Conservation (phyloP, 2,113 vertebrate genomes). For the Xenopus laevis region DNA sequence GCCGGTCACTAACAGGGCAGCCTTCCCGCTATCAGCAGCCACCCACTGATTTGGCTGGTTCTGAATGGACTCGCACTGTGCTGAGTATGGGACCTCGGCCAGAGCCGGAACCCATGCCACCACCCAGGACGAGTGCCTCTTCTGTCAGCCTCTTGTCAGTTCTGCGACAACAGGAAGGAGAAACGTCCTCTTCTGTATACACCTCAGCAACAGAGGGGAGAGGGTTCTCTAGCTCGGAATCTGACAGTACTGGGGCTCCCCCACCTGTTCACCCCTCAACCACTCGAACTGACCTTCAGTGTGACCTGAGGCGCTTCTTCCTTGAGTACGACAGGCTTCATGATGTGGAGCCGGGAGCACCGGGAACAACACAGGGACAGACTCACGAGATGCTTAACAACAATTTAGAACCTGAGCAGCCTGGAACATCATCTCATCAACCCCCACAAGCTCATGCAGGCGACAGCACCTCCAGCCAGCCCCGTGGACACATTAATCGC, state of each 20-base stretch:
- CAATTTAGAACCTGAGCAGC: constrained; percentile 86
- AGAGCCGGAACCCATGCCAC: constrained; percentile 76
- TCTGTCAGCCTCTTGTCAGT: constrained; percentile 88
- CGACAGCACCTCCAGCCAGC: constrained; percentile 76
- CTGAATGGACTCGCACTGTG: constrained; percentile 87
- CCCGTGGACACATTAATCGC: constrained; percentile 88
- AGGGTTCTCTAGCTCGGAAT: constrained; percentile 74
- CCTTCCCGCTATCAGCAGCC: constrained; percentile 67
- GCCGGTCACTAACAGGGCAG: constrained; percentile 71
- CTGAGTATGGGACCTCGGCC: constrained; percentile 74
- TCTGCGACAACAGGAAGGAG: constrained; percentile 87
- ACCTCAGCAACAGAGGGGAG: constrained; percentile 92
- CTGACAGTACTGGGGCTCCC: constrained; percentile 66
- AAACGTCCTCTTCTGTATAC: constrained; percentile 88
- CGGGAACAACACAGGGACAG: constrained; percentile 69
- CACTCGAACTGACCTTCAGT: constrained; percentile 91
- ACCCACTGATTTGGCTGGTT: constrained; percentile 67
- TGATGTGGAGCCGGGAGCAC: constrained; percentile 82
- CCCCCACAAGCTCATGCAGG: constrained; percentile 68
- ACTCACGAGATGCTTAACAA: constrained; percentile 91
- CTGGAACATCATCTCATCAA: constrained; percentile 82
- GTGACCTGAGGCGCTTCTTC: constrained; percentile 96
- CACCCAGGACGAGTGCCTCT: constrained; percentile 92
- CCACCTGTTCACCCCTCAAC: constrained; percentile 65
- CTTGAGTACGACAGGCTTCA: constrained; percentile 94